Conservation (phyloP, 1,140 invertebrate genomes). For the Caenorhabditis latens region DNA sequence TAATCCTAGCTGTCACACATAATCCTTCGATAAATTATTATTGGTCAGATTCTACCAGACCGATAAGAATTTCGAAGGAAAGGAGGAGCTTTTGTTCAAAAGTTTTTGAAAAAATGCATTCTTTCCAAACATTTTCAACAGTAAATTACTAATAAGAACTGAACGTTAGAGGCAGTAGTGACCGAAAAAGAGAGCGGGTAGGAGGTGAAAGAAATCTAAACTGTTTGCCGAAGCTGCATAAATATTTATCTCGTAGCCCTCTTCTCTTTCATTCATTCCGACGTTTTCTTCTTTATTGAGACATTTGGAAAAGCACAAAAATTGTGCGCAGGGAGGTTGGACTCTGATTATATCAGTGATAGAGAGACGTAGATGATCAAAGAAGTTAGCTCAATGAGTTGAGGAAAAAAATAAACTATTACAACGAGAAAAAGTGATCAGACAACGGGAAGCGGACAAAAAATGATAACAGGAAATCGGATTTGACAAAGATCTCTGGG, state of each 20-base stretch:
- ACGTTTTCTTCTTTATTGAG: neutral
- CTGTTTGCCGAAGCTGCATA: slow-evolving; percentile 44
- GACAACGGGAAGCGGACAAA: neutral
- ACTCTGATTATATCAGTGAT: slow-evolving; percentile 4
- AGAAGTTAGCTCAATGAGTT: neutral
- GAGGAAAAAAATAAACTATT: slow-evolving; percentile 20
- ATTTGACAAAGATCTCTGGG: neutral
- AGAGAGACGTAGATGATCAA: neutral
- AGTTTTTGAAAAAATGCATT: no score
- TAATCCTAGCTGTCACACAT: no score
- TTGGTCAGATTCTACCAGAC: no score
- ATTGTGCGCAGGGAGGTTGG: neutral
- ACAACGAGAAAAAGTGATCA: neutral
- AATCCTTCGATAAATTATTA: no score
- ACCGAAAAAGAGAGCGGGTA: neutral
- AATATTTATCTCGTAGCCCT: slow-evolving; percentile 17
- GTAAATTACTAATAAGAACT: neutral
- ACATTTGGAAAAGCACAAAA: neutral
- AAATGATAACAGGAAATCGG: neutral
- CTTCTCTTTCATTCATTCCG: neutral
- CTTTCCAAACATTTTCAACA: no score
- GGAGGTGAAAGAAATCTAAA: slow-evolving; percentile 26
- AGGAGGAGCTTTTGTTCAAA: no score
- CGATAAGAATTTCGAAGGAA: no score
- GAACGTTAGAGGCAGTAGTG: slow-evolving; percentile 2